Evolutionary conservation across 2,113 vertebrate species (phyloP), one percentile per base, ranked within the genome.

Genomic region (Mungos mungo): DNA sequence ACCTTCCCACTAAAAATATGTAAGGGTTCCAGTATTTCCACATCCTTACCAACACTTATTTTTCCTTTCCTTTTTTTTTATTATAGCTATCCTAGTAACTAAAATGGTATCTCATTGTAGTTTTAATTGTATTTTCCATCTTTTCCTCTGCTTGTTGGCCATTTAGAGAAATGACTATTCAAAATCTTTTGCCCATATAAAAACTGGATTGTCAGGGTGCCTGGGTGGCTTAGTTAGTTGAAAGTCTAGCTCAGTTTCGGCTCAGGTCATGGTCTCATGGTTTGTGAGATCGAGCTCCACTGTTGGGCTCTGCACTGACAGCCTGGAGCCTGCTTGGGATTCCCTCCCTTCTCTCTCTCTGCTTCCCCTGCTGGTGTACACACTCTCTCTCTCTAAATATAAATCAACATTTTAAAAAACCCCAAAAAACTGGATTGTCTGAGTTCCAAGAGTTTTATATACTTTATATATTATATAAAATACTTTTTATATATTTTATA

Each of bases 71-170:
- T 13, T 71, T 45, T 25, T 50, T 90, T 72, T 60, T 29, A 74
- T 54, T 19, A 41, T n/a, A 80, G 54, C 66, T 33, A 72, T 57
- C 31, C 54, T 81, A 33, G 5, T 72, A 33, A 33, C 33, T 47
- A 60, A 89, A 85, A 57, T 81, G 27, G 27, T 57, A 31, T 72
- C 57, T 88, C 3, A 15, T 68, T 41, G 0, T 93, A 65, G 52
- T 84, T 93, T 83, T 63, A 41, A 66, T 93, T 65, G 14, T 45
- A 80, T 92, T 97, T 97, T 31, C 27, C 7, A 18, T 97, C 65
- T 91, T 89, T 82, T 76, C 60, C 52, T 76, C 10, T 95, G 27
- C 23, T 87, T 93, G 31, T n/a, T 90, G 74, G 47, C 54, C 76
- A 45, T 77, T 72, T 60, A 47, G 54, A 50, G 90, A 90, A 97